Evolutionary conservation across 2,888 invertebrate genomes (phyloP).

Genomic region (Rotaria socialis): DNA sequence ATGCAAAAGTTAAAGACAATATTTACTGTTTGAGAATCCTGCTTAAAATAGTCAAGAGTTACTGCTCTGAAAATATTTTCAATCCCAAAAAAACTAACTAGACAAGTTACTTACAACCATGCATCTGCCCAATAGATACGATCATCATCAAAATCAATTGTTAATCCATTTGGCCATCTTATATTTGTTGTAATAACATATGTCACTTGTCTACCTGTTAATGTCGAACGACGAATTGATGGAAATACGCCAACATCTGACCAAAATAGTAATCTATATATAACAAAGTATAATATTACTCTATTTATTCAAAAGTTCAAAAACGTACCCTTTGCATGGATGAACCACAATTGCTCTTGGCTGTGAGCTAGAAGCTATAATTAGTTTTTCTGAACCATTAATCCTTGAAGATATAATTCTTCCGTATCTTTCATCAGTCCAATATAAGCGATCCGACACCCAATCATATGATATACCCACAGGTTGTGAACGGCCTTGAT

Average conservation of each 20-base stretch:
- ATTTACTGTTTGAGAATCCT: too few species aligned
- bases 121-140: conserved; percentile 89
- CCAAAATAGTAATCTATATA: conserved; percentile 73
- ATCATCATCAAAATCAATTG: conserved; percentile 87
- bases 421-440: conserved; percentile 78
- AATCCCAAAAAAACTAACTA: conserved; percentile 39
- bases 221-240: conserved; percentile 83
- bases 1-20: too few species aligned
- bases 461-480: conserved; percentile 70
- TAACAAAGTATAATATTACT: neutral
- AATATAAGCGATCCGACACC: conserved; percentile 93
- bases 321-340: conserved; percentile 77
- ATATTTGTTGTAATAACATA: conserved; percentile 83
- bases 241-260: conserved; percentile 86
- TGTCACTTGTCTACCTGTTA: conserved; percentile 85
- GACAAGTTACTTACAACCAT: conserved; percentile 63
- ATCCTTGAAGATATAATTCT: conserved; percentile 68
- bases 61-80: conserved; percentile 47
- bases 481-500: conserved; percentile 47
- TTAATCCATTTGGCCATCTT: conserved; percentile 87
- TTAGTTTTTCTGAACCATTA: conserved; percentile 83
- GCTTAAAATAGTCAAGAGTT: too few species aligned
- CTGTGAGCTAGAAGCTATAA: conserved; percentile 76
- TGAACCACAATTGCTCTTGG: conserved; percentile 87
- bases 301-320: too few species aligned